Base-by-base conservation (phyloP, 2,113 vertebrate species). In the Gallinago undulata region DNA sequence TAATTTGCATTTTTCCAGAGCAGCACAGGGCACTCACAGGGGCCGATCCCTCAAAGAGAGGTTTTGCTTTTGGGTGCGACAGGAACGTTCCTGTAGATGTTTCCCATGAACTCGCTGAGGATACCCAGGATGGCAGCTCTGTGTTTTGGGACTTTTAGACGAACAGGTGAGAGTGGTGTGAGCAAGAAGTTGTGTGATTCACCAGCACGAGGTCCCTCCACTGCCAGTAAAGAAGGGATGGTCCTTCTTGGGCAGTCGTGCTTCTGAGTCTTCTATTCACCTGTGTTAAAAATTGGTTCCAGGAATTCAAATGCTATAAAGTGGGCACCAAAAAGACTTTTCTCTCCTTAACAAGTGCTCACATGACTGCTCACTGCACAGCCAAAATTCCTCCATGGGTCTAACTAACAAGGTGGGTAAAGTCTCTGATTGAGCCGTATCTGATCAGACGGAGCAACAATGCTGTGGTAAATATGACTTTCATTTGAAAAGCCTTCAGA, bases 361-460 rank as follows among this genome's bases (percentile, higher is more conserved):
- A 27, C 7, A 2, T 10, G 28, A 21, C 47, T 47, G 51, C 21
- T 33, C 11, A 10, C 50, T 25, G 47, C 45, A 5, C 1, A 7
- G 1, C 60, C 39, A 5, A 16, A 15, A 27, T 28, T 41, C 37
- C 55, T 23, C 23, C 17, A 1, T 0, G 7, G 41, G 15, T 19
- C 35, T n/a, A 62, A 10, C 35, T n/a, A 62, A 10, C 35, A 47
- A 79, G 11, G 41, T 13, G 33, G 19, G 15, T 8, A 11, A 72
- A 35, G 56, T 8, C 31, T 56, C 67, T 35, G 81, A 6, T 8
- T 1, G 2, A 43, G 53, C 4, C 13, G 6, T 25, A 1, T 28
- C 89, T 41, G 56, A 28, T 16, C 37, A n/a, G 55, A 35, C 19
- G 1, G 7, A n/a, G 47, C 8, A 19, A 7, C 14, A 12, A 1